phyloP scores from a whole-genome alignment of 2,113 vertebrate genomes.

The Chaetorhynchus papuensis region DNA sequence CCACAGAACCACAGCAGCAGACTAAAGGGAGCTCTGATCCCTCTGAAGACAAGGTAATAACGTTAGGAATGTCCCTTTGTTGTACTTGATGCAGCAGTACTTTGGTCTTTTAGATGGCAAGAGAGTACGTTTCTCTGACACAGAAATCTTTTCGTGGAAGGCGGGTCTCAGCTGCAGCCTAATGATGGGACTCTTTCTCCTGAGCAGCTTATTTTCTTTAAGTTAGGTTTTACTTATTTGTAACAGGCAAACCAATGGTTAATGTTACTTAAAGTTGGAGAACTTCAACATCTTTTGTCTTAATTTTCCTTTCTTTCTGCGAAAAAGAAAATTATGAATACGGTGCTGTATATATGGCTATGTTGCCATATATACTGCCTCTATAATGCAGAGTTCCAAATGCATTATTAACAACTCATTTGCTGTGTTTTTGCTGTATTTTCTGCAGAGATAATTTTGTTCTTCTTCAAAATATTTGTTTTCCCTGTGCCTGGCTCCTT shows the following conservation, averaged over 20 bases:
- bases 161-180: not conserved
- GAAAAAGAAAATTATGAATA: not conserved
- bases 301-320: not conserved
- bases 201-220: not conserved
- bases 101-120: not conserved
- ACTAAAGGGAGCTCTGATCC: not conserved
- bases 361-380: too few species aligned
- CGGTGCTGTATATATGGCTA: not conserved
- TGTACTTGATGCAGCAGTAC: not conserved
- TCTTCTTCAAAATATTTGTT: not conserved
- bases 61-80: not conserved
- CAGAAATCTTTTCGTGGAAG: not conserved
- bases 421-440: not conserved
- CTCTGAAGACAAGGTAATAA: not conserved
- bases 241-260: not conserved
- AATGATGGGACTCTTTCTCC: not conserved
- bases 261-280: not conserved
- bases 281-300: not conserved
- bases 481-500: not conserved
- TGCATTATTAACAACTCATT: not conserved
- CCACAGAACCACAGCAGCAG: not conserved
- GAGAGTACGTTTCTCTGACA: not conserved
- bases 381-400: not conserved
- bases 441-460: not conserved
- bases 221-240: not conserved